Evolutionary conservation across 2,797 vertebrate species (phyloP), one percentile per base, ranked within the genome.

Genomic region (Tokudaia muenninki): DNA sequence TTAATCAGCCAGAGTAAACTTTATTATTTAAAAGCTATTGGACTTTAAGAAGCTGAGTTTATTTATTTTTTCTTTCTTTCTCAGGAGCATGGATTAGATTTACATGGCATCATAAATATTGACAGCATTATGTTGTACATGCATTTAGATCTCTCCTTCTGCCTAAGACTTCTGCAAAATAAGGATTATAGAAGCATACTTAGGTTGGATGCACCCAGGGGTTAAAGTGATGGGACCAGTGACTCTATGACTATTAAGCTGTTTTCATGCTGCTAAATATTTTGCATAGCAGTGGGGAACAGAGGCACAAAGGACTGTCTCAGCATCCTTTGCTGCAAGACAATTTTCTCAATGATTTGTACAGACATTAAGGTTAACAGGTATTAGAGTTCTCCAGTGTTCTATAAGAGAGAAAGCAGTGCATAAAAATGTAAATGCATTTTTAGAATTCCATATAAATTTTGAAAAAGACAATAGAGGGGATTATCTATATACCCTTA

Each of bases 1-100:
- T 97, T 95, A 97, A 96, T 90, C 87, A 98, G 98, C 96, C 94
- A 97, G 98, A 96, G 97, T 95, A 94, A 98, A 98, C 97, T 97
- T 97, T 74, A 96, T 94, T 97, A 97, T 97, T 98, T 96, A 92
- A 95, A 94, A 97, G 80, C 86, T 97, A 96, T 96, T 97, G 59
- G 77, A 97, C 94, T 89, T 86, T 88, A 97, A 97, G 91, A 95
- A 97, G 41, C 41, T 93, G 92, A 95, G 80, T 17, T 82, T 80
- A 63, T 63, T 63, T 59, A 12, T 9, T 22, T 50, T 44, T 63
- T 63, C 29, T 52, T 87, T 70, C 47, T 82, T 50, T 52, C 9
- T 4, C 26, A 95, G 81, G 44, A 95, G 94, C 1, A 0, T 93
- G 82, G 50, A 92, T 91, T 97, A 96, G 67, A 96, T 97, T 97